Base-by-base conservation (phyloP, 2,113 vertebrate genomes). In the Silurus meridionalis region DNA sequence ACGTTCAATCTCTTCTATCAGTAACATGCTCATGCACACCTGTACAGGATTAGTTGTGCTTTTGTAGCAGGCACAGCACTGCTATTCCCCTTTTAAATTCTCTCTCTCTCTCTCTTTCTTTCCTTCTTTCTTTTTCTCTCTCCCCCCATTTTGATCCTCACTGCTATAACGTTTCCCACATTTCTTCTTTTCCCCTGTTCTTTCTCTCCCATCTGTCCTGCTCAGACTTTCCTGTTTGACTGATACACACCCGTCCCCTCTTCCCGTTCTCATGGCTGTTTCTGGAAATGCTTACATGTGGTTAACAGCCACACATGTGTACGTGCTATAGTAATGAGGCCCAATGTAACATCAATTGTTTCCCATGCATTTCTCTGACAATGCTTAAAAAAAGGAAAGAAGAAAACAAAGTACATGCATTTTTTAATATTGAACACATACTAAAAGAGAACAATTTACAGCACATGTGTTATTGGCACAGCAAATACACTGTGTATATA, bases 21-120 rank as follows among this genome's bases (percentile, higher is more conserved):
- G 58, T 82, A 82, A 82, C 80, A 82, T 8, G 5, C 48, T 83
- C 23, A 25, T 74, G 48, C 85, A 78, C 63, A 72, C 74, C 66
- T 72, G 83, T 78, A 83, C 74, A 79, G 79, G 88, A 75, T 87
- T 85, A 84, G 48, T 37, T 82, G 72, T 86, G 25, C 69, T 28
- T 60, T 79, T 79, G 48, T 53, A 83, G 48, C 61, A 66, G 80
- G 64, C 17, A 17, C 23, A 67, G 46, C 19, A 25, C 58, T 64
- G 37, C 80, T 48, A 67, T 55, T 23, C 6, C n/a, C 21, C 21
- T 28, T 67, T 83, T 69, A 82, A 64, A 82, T 52, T 21, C 58
- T 75, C 48, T 80, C 74, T 79, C 52, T 48, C 82, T 72, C 67
- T 57, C 67, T 69, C 58, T 48, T 25, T 25, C 55, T 80, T 48